Base-by-base conservation (phyloP, 2,113 vertebrate genomes). In the Sceloporus undulatus region DNA sequence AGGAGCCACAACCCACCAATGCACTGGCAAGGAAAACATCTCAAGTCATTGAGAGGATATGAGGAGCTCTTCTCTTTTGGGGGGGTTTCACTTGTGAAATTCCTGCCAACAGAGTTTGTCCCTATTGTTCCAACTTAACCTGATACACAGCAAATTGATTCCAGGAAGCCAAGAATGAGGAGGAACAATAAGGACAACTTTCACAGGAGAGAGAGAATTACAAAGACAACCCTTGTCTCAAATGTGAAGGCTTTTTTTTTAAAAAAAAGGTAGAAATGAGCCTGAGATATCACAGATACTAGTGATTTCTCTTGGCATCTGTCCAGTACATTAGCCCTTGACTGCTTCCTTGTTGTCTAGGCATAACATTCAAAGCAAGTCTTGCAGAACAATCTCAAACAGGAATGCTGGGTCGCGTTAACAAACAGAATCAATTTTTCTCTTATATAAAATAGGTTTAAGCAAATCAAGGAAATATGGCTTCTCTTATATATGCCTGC, bases 251-350 rank as follows among this genome's bases (percentile, higher is more conserved):
- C 40, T 66, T 82, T 82, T 19, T 19, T 68, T 7, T 82, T 52
- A 82, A 42, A 77, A 7, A 87, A 66, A 82, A 42, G 10, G 34
- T 87, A 73, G 74, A 87, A 87, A 87, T 71, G 82, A 54, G 79
- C 21, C 59, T 82, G 65, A 54, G 29, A 82, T 54, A 76, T 82
- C 40, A 66, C 34, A 54, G 71, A 82, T 87, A 52, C 19, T 19
- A 76, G 13, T 52, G 68, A 34, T 76, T 87, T 66, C 40, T 42
- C 59, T 87, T 87, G 86, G 71, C 86, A 82, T 66, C 71, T n/a
- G 18, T 87, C 56, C 79, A 52, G 82, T 40, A 6, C 34, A 52
- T 82, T 74, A 87, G 62, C 79, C 54, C 79, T 87, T 23, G 23
- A 76, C 40, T 82, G 71, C 25, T 87, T 81, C 59, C 40, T 82